Evolutionary conservation across 2,113 vertebrate species (phyloP), one percentile per base, ranked within the genome.

Genomic region (Aldabrachelys gigantea): DNA sequence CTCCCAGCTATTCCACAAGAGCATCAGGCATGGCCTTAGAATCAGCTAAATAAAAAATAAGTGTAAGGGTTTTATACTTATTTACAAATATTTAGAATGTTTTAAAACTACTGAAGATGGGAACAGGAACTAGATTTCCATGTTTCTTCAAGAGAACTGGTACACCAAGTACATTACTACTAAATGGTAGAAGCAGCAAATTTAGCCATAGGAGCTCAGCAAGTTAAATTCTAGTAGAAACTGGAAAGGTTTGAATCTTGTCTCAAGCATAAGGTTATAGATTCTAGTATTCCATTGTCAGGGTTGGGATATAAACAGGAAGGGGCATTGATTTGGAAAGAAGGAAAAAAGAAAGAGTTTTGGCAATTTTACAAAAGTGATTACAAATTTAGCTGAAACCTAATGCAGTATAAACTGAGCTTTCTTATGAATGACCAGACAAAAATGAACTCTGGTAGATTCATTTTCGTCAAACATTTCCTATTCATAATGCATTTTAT

Each of bases 221-320:
- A 6, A 21, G 3, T 47, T 80, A 52, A 69, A 54, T 56, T 1
- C 59, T 25, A 17, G 7, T 41, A 52, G 22, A 80, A 82, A 75
- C 24, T 1, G 86, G 47, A n/a, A 47, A 8, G 1, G 9, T 84
- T 65, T 44, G 12, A 4, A 11, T 24, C 82, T 69, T 0, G 75
- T n/a, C 21, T 25, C 8, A 25, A 56, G 54, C 14, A 24, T 1
- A 2, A 49, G 62, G 87, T 91, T 22, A 25, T 10, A 12, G 29
- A 31, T 65, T 65, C 62, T 35, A 31, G 5, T 65, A 31, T 35
- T 65, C 29, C 12, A 35, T 35, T 16, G 25, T 13, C 13, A 24
- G 6, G 62, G 31, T 35, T 65, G 62, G 31, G 27, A 31, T 35
- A 29, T 65, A 35, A 65, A 65, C 3, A 3, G 31, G 62, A 11